Conservation (phyloP, 2,113 vertebrate species). For the Notiomystis cincta region DNA sequence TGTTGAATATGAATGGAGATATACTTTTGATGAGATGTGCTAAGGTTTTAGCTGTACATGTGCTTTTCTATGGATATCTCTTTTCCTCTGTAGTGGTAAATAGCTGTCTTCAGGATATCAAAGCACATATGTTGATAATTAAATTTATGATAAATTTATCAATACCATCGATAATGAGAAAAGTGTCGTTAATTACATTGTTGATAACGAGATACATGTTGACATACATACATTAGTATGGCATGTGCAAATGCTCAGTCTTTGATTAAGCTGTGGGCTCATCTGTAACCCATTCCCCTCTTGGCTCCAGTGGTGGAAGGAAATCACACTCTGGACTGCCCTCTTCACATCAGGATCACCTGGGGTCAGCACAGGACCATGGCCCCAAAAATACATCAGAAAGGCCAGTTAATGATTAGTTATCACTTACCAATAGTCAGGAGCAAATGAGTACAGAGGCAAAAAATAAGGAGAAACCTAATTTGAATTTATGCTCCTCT, state of each 20-base stretch:
- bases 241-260: neutral
- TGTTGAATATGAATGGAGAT: neutral
- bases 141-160: neutral
- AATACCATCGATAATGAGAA: neutral
- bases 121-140: neutral
- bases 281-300: neutral
- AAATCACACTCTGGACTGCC: neutral
- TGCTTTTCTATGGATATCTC: neutral
- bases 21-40: neutral
- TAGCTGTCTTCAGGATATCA: neutral
- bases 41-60: neutral
- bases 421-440: neutral
- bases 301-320: neutral
- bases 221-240: neutral
- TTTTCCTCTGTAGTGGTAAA: neutral
- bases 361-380: neutral
- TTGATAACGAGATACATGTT: neutral
- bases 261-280: neutral
- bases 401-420: neutral
- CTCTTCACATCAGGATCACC: neutral
- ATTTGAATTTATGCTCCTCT: neutral
- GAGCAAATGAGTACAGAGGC: neutral
- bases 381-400: neutral
- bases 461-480: neutral
- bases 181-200: neutral